Evolutionary conservation across 2,113 vertebrate genomes (phyloP).

Genomic region (Oenanthe melanoleuca): DNA sequence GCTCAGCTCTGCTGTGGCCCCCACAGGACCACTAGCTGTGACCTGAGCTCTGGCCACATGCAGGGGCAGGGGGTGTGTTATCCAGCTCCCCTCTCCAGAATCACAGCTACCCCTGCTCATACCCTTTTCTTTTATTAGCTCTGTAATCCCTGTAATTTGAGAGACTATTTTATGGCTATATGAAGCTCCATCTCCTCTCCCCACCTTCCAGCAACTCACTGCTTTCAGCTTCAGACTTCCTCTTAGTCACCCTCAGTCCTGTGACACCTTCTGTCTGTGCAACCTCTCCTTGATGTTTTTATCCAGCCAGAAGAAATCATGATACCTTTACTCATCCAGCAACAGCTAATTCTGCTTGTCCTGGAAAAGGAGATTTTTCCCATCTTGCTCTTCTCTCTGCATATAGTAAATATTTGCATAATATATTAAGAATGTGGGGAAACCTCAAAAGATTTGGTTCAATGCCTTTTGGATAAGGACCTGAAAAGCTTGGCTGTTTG

Average conservation of each 20-base stretch:
- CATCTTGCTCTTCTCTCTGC: background rate
- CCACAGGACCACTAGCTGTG: background rate
- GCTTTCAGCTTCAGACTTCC: background rate
- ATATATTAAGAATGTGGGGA: conserved; percentile 4
- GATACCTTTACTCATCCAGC: background rate
- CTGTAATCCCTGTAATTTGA: background rate
- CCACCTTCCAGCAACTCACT: background rate
- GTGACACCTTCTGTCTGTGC: background rate
- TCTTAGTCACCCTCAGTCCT: background rate
- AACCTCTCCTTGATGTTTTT: background rate
- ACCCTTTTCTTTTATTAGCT: background rate
- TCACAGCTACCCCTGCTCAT: background rate
- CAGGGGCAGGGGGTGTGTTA: rapidly evolving
- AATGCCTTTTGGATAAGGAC: conserved; percentile 43
- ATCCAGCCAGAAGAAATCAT: background rate
- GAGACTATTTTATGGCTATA: background rate
- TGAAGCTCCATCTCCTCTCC: background rate
- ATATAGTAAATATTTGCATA: conserved; percentile 48
- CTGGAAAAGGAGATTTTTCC: background rate
- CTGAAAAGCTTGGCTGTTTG: conserved; percentile 44
- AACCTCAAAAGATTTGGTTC: conserved; percentile 55
- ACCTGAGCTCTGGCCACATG: background rate
- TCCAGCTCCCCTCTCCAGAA: background rate
- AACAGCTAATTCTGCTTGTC: background rate
- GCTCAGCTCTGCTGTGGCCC: background rate